These are phyloP conservation scores for Oreocharis arfaki DNA, from an alignment of 2,113 vertebrate species.

Conservation along the genomic window DNA sequence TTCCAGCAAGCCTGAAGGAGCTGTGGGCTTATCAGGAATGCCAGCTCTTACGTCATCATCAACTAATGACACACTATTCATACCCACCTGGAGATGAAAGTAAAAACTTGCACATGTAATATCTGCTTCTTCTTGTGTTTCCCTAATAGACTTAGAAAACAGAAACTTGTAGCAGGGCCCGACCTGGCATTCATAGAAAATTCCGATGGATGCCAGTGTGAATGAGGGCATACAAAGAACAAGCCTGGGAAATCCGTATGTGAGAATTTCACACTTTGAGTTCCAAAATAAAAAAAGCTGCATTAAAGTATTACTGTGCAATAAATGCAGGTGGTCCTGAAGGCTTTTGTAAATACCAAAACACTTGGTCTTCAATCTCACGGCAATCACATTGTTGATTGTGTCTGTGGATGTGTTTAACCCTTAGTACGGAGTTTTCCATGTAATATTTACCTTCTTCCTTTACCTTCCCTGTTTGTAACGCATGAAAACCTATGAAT, in stretches of 20 bases:
- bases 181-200: not conserved
- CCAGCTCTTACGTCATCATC: slow-evolving; percentile 19
- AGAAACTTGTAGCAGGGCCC: not conserved
- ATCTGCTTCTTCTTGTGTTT: not conserved
- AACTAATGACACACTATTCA: slow-evolving; percentile 22
- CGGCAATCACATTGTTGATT: not conserved
- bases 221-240: not conserved
- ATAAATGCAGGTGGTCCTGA: not conserved
- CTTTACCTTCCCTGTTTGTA: not conserved
- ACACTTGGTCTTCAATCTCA: not conserved
- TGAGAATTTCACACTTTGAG: not conserved
- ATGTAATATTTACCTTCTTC: not conserved
- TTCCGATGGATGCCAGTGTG: not conserved
- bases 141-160: not conserved
- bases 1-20: slow-evolving; percentile 23
- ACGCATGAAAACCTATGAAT: not conserved
- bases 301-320: not conserved
- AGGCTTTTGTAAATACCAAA: not conserved
- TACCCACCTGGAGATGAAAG: slow-evolving; percentile 25
- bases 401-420: not conserved
- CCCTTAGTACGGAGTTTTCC: not conserved
- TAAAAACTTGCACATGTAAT: slow-evolving; percentile 15
- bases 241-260: not conserved
- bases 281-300: not conserved
- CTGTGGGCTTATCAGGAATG: not conserved